Conservation (phyloP, 2,888 invertebrate species). For the Drosophila mimica region DNA sequence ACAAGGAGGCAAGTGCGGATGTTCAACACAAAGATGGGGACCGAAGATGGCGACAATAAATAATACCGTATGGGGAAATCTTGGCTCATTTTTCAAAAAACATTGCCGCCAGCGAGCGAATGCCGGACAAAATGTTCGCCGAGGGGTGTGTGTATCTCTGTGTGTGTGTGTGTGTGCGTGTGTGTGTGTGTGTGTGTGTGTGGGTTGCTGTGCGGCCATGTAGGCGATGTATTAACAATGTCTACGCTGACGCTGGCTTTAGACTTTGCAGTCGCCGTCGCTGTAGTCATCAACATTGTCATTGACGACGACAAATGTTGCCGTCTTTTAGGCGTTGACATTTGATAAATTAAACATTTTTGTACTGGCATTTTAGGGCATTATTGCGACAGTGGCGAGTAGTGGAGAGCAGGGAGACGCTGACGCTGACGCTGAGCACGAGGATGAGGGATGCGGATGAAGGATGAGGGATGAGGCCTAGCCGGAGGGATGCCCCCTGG, state of each 20-base stretch:
- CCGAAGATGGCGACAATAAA: conserved; percentile 63
- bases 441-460: too few relatives aligned
- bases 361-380: conserved; percentile 50
- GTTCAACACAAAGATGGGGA: conserved; percentile 1
- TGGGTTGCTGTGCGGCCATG: conserved; percentile 5
- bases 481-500: conserved; percentile 10
- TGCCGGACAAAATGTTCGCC: conserved; percentile 27
- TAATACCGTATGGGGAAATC: conserved; percentile 72
- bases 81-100: conserved; percentile 75
- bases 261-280: conserved; percentile 33
- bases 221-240: conserved; percentile 60
- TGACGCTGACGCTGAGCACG: too few relatives aligned
- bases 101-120: conserved; percentile 63
- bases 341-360: conserved; percentile 81
- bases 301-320: conserved; percentile 80
- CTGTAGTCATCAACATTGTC: conserved; percentile 73
- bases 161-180: neutral
- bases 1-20: neutral
- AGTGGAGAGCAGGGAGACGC: neutral
- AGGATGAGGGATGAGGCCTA: neutral
- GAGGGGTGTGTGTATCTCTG: neutral
- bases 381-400: conserved; percentile 12
- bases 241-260: conserved; percentile 34
- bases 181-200: neutral
- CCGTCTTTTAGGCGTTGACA: conserved; percentile 80